Base-by-base conservation (phyloP, 2,888 invertebrate species). In the Folsomia candida region DNA sequence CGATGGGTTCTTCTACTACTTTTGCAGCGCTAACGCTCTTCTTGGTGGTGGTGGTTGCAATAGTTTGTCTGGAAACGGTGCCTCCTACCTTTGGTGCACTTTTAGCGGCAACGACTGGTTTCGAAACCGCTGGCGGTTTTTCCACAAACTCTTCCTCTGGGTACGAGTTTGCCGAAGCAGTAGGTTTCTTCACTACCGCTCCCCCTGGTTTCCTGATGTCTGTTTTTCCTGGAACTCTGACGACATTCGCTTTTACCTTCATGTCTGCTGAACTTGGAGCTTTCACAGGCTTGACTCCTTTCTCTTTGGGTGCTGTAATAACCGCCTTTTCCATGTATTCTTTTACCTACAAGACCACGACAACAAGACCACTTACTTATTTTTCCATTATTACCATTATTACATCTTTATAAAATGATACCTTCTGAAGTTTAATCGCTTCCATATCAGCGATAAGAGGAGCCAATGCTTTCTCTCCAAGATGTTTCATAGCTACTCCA, bases 281-380 rank as follows among this genome's bases (percentile, higher is more conserved):
- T 73, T 88, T 87, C 0, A 84, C 83, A 22, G 79, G 85, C 0
- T 87, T 87, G 0, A 88, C 83, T 18, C 89, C 84, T 83, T 92
- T 92, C 25, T 65, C 70, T 65, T 76, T 76, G 0, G 75, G 78
- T 2, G 91, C 89, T 77, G 88, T 86, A 70, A 94, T 91, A 65
- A 93, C 92, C 47, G 95, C 95, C 84, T 96, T 97, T 65, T 97
- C 96, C 79, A 91, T 91, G 81, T 89, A 92, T 82, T 98, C 98
- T 83, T 94, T 94, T 61, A 98, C 91, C 85, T 85, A 74, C n/a
- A 72, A 76, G 69, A n/a, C 24, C 37, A 37, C 37, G 14, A 37
- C 37, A 37, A 37, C n/a, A n/a, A n/a, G n/a, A n/a, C n/a, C n/a
- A n/a, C n/a, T n/a, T n/a, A n/a, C n/a, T n/a, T n/a, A n/a, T n/a